Evolutionary conservation across 2,113 vertebrate species (phyloP).

Genomic region (Hylia prasina): DNA sequence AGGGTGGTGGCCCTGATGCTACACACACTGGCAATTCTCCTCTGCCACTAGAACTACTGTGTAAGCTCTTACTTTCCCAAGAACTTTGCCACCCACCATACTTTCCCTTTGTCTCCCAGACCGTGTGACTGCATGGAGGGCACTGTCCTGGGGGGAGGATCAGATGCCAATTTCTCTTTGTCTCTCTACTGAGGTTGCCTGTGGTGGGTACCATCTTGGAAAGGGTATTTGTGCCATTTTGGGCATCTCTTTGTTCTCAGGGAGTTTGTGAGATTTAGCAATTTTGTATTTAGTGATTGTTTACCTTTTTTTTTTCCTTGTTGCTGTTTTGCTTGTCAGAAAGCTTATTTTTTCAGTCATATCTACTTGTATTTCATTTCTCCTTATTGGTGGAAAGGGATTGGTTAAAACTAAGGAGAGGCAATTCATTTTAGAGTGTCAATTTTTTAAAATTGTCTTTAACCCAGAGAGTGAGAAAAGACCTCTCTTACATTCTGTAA

Average conservation of each 20-base stretch:
- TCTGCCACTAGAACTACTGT: neutral
- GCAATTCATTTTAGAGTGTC: neutral
- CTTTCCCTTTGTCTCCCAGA: neutral
- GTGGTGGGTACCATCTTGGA: neutral
- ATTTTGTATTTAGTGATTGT: neutral
- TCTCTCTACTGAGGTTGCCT: neutral
- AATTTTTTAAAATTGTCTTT: neutral
- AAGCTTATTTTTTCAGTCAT: neutral
- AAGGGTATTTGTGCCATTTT: neutral
- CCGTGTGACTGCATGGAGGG: rapidly evolving
- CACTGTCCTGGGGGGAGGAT: too few relatives aligned
- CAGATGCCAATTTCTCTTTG: neutral
- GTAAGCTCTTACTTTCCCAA: neutral
- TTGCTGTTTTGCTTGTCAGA: neutral
- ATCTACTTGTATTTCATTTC: neutral
- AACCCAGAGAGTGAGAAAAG: neutral
- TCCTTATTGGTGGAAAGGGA: neutral
- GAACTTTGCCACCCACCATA: neutral
- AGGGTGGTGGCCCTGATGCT: too few relatives aligned
- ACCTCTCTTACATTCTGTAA: neutral
- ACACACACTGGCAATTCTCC: neutral
- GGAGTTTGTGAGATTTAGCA: neutral
- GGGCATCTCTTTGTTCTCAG: neutral
- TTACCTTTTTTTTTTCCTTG: rapidly evolving
- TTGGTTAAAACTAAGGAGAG: neutral